Evolutionary conservation across 1,140 invertebrate species (phyloP).

Genomic region (Limonius californicus): DNA sequence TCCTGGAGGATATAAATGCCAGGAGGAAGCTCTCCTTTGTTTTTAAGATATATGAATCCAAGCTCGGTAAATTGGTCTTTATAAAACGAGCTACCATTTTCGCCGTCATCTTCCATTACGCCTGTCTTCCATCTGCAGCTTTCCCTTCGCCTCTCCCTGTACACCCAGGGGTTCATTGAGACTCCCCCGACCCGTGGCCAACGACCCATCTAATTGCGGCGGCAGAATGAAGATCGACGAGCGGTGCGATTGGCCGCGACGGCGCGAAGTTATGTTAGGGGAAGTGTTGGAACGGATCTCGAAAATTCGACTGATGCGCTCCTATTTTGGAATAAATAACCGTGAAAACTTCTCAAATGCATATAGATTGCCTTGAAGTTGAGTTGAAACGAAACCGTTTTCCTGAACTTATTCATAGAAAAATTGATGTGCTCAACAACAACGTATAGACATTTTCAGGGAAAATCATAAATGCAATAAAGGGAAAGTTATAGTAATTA

Average conservation of each 20-base stretch:
- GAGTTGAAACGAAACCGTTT: too few relatives aligned
- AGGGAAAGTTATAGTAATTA: too few relatives aligned
- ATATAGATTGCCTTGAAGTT: background rate
- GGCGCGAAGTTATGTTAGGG: conserved; percentile 16
- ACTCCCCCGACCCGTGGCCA: conserved; percentile 46
- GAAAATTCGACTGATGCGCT: background rate
- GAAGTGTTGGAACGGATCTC: conserved; percentile 5
- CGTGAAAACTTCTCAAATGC: background rate
- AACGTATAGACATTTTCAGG: background rate
- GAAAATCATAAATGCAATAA: background rate
- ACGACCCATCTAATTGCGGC: conserved; percentile 59
- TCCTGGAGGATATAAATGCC: conserved; percentile 5
- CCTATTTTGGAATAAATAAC: background rate
- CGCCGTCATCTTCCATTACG: conserved; percentile 24
- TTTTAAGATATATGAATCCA: conserved; percentile 14
- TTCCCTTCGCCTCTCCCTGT: conserved; percentile 21
- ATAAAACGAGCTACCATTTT: conserved; percentile 25
- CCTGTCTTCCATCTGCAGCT: conserved; percentile 20
- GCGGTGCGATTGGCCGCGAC: conserved; percentile 35
- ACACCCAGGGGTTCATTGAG: conserved; percentile 5
- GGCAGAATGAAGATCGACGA: conserved; percentile 50
- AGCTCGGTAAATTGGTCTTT: conserved; percentile 19
- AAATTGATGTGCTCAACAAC: background rate
- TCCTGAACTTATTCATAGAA: background rate
- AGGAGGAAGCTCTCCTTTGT: background rate